Conservation (phyloP, 2,797 vertebrate genomes). For the Buphagus erythrorhynchus region DNA sequence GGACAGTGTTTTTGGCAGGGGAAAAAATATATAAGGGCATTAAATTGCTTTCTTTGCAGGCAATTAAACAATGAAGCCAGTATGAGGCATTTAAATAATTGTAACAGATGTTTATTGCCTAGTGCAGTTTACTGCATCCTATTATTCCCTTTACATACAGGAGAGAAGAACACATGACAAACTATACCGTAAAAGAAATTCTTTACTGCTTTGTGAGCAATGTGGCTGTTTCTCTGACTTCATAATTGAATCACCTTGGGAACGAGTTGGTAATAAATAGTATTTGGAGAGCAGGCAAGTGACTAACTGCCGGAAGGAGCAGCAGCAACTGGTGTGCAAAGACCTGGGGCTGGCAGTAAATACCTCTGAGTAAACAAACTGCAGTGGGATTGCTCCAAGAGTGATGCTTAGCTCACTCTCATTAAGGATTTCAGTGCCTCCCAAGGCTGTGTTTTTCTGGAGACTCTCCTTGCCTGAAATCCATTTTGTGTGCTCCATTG, state of each 20-base stretch:
- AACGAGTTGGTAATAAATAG: slow-evolving; percentile 20
- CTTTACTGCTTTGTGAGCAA: slow-evolving; percentile 37
- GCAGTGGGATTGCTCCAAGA: background rate
- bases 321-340: slow-evolving; percentile 8
- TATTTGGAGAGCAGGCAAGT: slow-evolving; percentile 10
- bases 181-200: slow-evolving; percentile 28
- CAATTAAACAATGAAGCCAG: slow-evolving; percentile 56
- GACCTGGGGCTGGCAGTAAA: background rate
- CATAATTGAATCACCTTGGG: slow-evolving; percentile 54
- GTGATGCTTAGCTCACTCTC: background rate
- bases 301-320: background rate
- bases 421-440: background rate
- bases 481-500: background rate
- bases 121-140: slow-evolving; percentile 30
- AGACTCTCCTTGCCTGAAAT: background rate
- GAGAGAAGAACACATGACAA: slow-evolving; percentile 25
- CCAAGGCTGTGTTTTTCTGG: background rate
- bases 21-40: background rate
- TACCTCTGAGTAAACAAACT: background rate
- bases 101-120: slow-evolving; percentile 65
- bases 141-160: slow-evolving; percentile 39
- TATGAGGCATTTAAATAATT: slow-evolving; percentile 58
- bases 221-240: slow-evolving; percentile 31
- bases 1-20: slow-evolving; percentile 12
- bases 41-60: slow-evolving; percentile 50